A percentile compares a stretch with the other conserved stretches of the same genome.
phyloP scores from a whole-genome alignment of 2,113 vertebrate species.

The Sinosuthora webbiana region DNA sequence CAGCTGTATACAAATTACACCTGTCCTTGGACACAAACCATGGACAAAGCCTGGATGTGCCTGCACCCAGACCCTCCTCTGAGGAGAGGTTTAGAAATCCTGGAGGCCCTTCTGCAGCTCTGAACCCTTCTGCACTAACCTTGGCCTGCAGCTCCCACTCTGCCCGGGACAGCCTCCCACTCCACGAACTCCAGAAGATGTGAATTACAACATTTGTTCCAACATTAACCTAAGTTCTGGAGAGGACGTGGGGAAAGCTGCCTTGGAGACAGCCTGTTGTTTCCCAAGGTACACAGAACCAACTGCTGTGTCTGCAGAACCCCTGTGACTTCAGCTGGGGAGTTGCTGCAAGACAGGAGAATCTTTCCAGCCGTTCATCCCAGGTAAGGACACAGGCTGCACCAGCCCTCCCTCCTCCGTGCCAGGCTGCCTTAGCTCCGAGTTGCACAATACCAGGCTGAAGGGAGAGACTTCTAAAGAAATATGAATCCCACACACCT shows the following conservation, averaged over 20 bases:
- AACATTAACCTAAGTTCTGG: not conserved
- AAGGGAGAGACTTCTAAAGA: not conserved
- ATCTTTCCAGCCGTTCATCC: rapidly evolving
- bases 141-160: not conserved
- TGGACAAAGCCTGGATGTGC: not conserved
- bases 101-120: no score
- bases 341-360: no score
- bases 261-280: not conserved
- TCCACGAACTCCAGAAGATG: not conserved
- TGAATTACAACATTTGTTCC: not conserved
- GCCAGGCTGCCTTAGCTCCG: rapidly evolving
- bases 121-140: not conserved
- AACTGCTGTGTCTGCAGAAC: no score
- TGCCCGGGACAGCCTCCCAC: not conserved
- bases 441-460: rapidly evolving
- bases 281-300: not conserved
- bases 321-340: not conserved
- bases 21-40: not conserved
- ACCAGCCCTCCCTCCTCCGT: not conserved
- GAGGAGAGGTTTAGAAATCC: not conserved
- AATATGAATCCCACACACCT: not conserved
- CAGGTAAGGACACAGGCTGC: not conserved
- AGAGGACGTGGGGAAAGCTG: no score
- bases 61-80: no score
- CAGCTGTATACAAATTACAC: not conserved